A percentile compares a stretch with the other conserved stretches of the same genome.
Conservation (phyloP, 2,113 vertebrate species). For the Galeopterus variegatus region DNA sequence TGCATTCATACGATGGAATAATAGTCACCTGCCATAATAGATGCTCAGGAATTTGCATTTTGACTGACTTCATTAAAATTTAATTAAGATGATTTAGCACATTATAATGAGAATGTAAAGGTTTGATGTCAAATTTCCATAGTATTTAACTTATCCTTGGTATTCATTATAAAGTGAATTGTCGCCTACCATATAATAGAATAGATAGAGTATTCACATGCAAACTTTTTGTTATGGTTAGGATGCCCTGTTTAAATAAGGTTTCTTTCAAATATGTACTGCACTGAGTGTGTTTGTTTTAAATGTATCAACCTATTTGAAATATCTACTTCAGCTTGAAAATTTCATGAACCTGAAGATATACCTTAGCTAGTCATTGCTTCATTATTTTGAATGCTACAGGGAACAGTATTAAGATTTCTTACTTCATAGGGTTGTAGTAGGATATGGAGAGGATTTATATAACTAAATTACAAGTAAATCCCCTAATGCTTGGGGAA, state of each 20-base stretch:
- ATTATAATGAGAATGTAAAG: not conserved
- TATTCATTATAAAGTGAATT: not conserved
- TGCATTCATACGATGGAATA: not conserved
- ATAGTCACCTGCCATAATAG: not conserved
- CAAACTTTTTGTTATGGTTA: not conserved
- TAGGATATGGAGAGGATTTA: slow-evolving; percentile 61
- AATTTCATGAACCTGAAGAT: slow-evolving; percentile 9
- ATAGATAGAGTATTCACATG: not conserved
- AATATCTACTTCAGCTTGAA: not conserved
- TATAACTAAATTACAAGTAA: slow-evolving; percentile 72
- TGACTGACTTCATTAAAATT: not conserved
- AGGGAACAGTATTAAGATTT: slow-evolving; percentile 49
- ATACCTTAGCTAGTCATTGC: not conserved
- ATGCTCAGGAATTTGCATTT: not conserved
- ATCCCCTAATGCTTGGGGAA: slow-evolving; percentile 67
- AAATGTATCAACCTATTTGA: slow-evolving; percentile 12
- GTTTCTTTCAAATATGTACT: not conserved
- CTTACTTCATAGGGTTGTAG: slow-evolving; percentile 17
- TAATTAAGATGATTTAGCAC: not conserved
- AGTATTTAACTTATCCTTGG: not conserved
- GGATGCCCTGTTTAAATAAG: slow-evolving; percentile 9
- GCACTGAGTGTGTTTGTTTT: not conserved
- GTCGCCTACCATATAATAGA: not conserved
- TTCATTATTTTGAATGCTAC: slow-evolving; percentile 60
- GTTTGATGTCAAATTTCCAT: not conserved